Base-by-base conservation (phyloP, 2,888 invertebrate genomes). In the Agrilus cyanescens region DNA sequence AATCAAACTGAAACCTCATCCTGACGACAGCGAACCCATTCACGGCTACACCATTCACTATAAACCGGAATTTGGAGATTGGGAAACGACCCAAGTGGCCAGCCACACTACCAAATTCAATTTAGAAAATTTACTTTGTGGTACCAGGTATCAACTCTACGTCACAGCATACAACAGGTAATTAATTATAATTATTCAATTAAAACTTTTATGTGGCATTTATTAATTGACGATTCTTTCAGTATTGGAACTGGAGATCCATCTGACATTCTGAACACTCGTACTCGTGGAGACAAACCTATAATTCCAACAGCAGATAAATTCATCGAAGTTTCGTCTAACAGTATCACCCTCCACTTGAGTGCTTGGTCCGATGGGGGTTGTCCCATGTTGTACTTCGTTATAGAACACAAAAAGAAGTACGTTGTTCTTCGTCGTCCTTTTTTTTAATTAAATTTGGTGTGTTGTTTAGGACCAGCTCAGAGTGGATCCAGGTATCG, bases 311-410 rank as follows among this genome's bases (percentile, higher is more conserved):
- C 87, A 63, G 91, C 91, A 43, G 81, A 84, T 4, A 81, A 88
- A 63, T 88, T 95, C 65, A 85, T 96, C 62, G 87, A 89, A 62
- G 87, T 90, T 1, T 90, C 90, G 18, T 85, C 89, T n/a, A 90
- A 89, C 50, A 91, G 89, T 53, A 88, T 94, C 39, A 88, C 88
- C 2, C 74, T 96, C 50, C 91, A 93, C 61, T 76, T 96, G 53
- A 85, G 82, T 58, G 85, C 93, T 48, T 96, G 95, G 95, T 82
- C 85, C 46, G 90, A 90, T 64, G 91, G 93, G 42, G 93, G 94
- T 46, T 96, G 95, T 63, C 88, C 91, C 13, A 93, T 96, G 86
- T 77, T 85, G 50, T 89, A 91, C 64, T 95, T 93, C 65, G 91
- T 94, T 49, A 88, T 95, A 38, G 91, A 93, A 68, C 88, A 93